Percentiles rank a stretch among this genome's conserved stretches.
phyloP scores from a whole-genome alignment of 2,113 vertebrate genomes.

The Speoplatyrhinus poulsoni region DNA sequence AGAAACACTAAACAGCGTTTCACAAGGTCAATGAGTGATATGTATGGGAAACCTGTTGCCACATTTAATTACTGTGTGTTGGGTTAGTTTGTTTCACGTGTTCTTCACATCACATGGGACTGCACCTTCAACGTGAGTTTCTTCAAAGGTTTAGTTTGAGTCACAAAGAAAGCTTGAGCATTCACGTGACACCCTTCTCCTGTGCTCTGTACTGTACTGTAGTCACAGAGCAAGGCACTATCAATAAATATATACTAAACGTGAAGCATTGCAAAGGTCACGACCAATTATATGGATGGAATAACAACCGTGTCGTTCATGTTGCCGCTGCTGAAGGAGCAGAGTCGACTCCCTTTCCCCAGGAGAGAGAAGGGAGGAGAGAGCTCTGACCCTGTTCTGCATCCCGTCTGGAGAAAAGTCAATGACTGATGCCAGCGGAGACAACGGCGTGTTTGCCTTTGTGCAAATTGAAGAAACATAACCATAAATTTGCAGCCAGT shows the following conservation, averaged over 20 bases:
- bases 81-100: no score
- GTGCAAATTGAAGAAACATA: conserved; percentile 72
- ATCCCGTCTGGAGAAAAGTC: conserved; percentile 46
- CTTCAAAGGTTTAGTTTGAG: no score
- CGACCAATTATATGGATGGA: conserved; percentile 55
- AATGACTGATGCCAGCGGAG: conserved; percentile 50
- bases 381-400: background rate
- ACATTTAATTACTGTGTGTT: no score
- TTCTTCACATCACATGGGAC: no score
- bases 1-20: no score
- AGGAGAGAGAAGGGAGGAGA: conserved; percentile 4
- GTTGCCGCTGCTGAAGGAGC: conserved; percentile 45
- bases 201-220: conserved; percentile 16
- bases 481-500: conserved; percentile 66
- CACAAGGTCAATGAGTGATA: no score
- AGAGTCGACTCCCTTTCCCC: conserved; percentile 2
- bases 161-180: background rate
- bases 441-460: conserved; percentile 63
- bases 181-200: background rate
- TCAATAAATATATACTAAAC: conserved; percentile 43
- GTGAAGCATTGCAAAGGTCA: conserved; percentile 59
- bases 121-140: no score
- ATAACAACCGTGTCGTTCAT: conserved; percentile 56
- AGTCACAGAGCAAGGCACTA: conserved; percentile 15
- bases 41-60: no score